Percentiles rank a stretch among this genome's conserved stretches.
phyloP scores from a whole-genome alignment of 2,888 invertebrate genomes.

The Eristalis intricaria region DNA sequence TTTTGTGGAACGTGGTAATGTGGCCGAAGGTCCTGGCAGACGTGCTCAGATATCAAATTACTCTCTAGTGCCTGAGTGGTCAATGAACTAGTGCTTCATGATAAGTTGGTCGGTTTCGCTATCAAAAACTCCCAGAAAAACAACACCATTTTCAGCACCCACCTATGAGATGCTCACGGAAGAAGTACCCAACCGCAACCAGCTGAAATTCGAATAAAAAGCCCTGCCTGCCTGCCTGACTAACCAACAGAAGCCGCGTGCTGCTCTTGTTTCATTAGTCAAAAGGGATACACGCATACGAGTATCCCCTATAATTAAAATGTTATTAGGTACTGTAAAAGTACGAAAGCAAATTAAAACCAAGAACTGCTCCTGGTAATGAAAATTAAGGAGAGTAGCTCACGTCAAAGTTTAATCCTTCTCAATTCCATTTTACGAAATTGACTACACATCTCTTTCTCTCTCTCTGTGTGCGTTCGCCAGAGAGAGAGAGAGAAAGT shows the following conservation, averaged over 20 bases:
- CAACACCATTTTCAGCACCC: too few species aligned
- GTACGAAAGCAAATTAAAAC: constrained; percentile 37
- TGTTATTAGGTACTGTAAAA: not conserved
- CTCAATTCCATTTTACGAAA: constrained; percentile 65
- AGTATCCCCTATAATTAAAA: constrained; percentile 19
- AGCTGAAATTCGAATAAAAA: not conserved
- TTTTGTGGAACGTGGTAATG: too few species aligned
- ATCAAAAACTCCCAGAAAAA: too few species aligned
- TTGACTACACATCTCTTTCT: not conserved
- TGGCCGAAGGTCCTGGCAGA: too few species aligned
- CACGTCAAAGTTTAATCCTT: constrained; percentile 73
- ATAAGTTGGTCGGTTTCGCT: too few species aligned
- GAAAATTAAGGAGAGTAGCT: constrained; percentile 35
- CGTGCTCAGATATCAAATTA: too few species aligned
- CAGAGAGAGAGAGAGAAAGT: too few species aligned
- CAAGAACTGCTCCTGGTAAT: constrained; percentile 28
- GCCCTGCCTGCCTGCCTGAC: too few species aligned
- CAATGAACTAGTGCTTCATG: too few species aligned
- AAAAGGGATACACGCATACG: not conserved
- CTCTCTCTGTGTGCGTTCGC: not conserved
- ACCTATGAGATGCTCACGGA: too few species aligned
- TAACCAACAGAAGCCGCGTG: not conserved
- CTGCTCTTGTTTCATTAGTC: not conserved
- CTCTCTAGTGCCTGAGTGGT: too few species aligned
- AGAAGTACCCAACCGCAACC: not conserved